These are phyloP conservation scores for Anthrax anthrax DNA, from an alignment of 2,888 invertebrate genomes.

Conservation along the genomic window DNA sequence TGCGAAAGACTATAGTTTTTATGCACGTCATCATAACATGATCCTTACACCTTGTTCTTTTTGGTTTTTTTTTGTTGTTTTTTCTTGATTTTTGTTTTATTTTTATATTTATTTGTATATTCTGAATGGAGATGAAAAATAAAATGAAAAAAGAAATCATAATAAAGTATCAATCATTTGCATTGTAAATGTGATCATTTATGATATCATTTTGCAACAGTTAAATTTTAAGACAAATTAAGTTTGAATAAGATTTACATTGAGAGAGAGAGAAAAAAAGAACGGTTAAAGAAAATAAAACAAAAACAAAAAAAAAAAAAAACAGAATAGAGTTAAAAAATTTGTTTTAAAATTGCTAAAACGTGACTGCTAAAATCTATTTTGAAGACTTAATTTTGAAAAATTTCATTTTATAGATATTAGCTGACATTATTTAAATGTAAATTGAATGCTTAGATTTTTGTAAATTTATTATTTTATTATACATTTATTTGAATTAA, in stretches of 20 bases:
- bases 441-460: too few relatives aligned
- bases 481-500: too few relatives aligned
- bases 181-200: background rate
- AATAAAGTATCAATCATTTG: background rate
- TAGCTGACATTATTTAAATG: too few relatives aligned
- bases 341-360: background rate
- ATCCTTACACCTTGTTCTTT: background rate
- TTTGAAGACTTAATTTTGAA: background rate
- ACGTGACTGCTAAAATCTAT: background rate
- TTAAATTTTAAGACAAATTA: background rate
- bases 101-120: too few relatives aligned
- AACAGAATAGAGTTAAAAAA: background rate
- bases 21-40: background rate
- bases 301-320: background rate
- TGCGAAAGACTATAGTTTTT: background rate
- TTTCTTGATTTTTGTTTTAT: too few relatives aligned
- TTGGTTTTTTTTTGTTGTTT: too few relatives aligned
- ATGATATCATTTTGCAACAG: background rate
- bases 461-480: too few relatives aligned
- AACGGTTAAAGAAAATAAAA: background rate
- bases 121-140: too few relatives aligned
- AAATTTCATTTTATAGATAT: too few relatives aligned
- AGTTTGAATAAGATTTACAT: background rate
- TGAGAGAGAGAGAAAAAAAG: too few relatives aligned
- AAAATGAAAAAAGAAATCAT: too few relatives aligned